Base-by-base conservation (phyloP, 35 echinoderm and acorn worm species). In the Strongylocentrotus purpuratus region DNA sequence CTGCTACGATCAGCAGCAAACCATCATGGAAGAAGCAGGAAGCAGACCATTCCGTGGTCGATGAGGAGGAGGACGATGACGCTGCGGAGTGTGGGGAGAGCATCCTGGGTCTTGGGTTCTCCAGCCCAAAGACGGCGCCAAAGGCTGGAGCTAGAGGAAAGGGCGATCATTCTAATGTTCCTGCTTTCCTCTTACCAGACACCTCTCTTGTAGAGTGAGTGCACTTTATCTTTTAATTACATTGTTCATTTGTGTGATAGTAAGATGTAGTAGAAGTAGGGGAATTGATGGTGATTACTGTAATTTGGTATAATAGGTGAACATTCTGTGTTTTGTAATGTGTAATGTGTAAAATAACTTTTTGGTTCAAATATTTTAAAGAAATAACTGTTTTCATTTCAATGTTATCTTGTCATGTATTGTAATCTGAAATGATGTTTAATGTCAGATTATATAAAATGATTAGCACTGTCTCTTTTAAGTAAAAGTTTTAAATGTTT, bases 1-100 rank as follows among this genome's bases (percentile, higher is more conserved):
- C 97, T n/a, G 85, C 90, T 22, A 99, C 98, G 28, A 99, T 99
- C 45, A 97, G 96, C 85, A 99, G 98, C 31, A 92, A 92, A 32
- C 98, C 98, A 88, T 95, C 96, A 20, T 99, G 98, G 98, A 92
- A 99, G 61, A 95, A 48, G 18, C 92, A 45, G 65, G 46, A 88
- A 10, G 17, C 9, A 10, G 41, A 71, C 31, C 70, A 95, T 8
- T 93, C 91, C 20, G 0, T 46, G 33, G 22, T 32, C n/a, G 91
- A 93, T 50, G 47, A 58, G 46, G 48, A 47, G 7, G 94, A 98
- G 85, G 33, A 90, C 58, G 92, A 96, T 18, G 91, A 35, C 33
- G 85, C 94, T 9, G 93, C 86, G 12, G 95, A 97, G 31, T 91
- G 94, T 46, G 96, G 96, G 60, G 95, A 94, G 31, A 91, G 97